These are phyloP conservation scores for Trachops cirrhosus DNA, from an alignment of 2,797 vertebrate genomes.

Conservation along the genomic window DNA sequence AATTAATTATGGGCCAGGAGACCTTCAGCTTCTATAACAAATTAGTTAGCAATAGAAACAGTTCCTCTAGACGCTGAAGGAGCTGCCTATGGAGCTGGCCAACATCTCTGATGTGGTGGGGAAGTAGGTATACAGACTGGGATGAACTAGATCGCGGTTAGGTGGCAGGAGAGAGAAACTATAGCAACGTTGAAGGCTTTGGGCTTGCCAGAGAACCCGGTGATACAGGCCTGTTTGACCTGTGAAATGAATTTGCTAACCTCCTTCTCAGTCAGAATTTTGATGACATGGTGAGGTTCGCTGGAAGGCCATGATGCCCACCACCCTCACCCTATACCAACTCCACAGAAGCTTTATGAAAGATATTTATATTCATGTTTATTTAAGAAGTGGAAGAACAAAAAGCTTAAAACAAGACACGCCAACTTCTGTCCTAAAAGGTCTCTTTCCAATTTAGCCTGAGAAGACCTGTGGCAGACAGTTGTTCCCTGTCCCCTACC, in stretches of 20 bases:
- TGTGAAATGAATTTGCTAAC: conserved; percentile 93
- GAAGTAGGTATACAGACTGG: conserved; percentile 84
- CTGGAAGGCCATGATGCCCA: background rate
- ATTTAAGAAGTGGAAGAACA: background rate
- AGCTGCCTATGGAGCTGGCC: conserved; percentile 84
- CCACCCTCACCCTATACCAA: background rate
- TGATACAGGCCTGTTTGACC: conserved; percentile 91
- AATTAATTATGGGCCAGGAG: background rate
- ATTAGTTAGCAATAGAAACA: conserved; percentile 91
- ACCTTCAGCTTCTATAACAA: conserved; percentile 81
- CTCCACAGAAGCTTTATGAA: conserved; percentile 55
- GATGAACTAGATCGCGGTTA: conserved; percentile 91
- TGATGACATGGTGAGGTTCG: conserved; percentile 89
- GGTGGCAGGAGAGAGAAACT: conserved; percentile 91
- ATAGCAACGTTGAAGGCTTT: conserved; percentile 89
- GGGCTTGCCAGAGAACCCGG: conserved; percentile 90
- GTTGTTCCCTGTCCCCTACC: background rate
- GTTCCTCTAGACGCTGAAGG: conserved; percentile 93
- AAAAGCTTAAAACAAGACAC: conserved; percentile 22
- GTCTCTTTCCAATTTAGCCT: background rate
- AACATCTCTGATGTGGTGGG: conserved; percentile 84
- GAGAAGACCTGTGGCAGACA: conserved; percentile 16
- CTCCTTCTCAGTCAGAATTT: conserved; percentile 92
- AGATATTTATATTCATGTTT: background rate
- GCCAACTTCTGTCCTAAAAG: background rate